Evolutionary conservation across 2,113 vertebrate genomes (phyloP).

Genomic region (Xenopus borealis): DNA sequence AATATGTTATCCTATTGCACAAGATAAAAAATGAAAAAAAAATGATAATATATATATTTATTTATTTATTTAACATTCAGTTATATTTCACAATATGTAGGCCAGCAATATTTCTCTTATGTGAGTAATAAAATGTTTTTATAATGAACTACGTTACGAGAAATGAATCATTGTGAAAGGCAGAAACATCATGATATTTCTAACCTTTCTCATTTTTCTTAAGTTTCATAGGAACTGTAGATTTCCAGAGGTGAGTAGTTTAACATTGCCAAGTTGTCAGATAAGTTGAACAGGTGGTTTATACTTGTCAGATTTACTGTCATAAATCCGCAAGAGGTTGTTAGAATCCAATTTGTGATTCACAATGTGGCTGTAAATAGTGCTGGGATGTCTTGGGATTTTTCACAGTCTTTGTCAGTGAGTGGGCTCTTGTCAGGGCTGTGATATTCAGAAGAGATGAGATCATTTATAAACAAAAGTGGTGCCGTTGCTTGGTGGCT

Average conservation of each 20-base stretch:
- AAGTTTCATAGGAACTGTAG: conserved; percentile 5
- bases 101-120: too few relatives aligned
- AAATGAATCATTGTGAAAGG: background rate
- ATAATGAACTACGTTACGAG: background rate
- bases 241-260: conserved; percentile 8
- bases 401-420: conserved; percentile 12
- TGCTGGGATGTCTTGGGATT: conserved; percentile 27
- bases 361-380: conserved; percentile 35
- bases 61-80: conserved; percentile 9
- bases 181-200: background rate
- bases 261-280: conserved; percentile 8
- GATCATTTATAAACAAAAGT: conserved; percentile 23
- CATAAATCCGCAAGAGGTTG: conserved; percentile 34
- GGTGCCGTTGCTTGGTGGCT: background rate
- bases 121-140: too few relatives aligned
- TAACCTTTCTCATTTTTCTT: background rate
- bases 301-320: conserved; percentile 25
- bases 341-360: conserved; percentile 33
- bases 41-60: conserved; percentile 11
- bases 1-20: conserved; percentile 13
- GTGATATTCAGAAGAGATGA: conserved; percentile 9
- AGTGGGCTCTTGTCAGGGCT: conserved; percentile 4
- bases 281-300: conserved; percentile 25
- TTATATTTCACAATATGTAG: background rate
- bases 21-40: conserved; percentile 21